These are phyloP conservation scores for Caranx ignobilis DNA, from an alignment of 2,113 vertebrate genomes.

Conservation along the genomic window DNA sequence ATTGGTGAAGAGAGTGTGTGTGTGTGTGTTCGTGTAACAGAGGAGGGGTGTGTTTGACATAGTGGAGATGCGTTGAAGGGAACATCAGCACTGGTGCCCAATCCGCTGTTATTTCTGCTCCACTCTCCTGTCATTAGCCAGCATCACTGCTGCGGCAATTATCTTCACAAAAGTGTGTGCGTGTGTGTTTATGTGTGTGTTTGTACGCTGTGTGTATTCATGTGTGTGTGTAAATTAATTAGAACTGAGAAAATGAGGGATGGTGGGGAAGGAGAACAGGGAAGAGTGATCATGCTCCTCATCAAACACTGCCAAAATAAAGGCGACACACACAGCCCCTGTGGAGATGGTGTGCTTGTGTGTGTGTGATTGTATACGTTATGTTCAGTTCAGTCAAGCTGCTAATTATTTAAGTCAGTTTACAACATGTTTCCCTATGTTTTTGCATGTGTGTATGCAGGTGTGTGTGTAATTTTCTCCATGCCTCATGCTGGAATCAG, in stretches of 20 bases:
- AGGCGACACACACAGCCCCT: constrained; percentile 13
- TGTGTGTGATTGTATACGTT: constrained; percentile 27
- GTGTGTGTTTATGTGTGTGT: constrained; percentile 5
- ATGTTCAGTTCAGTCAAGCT: constrained; percentile 41
- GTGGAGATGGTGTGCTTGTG: constrained; percentile 25
- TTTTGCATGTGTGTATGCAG: constrained; percentile 4
- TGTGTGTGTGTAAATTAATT: constrained; percentile 57
- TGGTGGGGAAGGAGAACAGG: constrained; percentile 29
- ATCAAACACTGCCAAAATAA: constrained; percentile 60
- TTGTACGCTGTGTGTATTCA: not conserved
- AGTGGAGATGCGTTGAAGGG: constrained; percentile 45
- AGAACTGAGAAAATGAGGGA: constrained; percentile 63
- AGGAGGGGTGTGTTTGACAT: constrained; percentile 15
- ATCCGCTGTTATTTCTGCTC: constrained; percentile 62
- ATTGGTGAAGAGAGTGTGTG: not conserved
- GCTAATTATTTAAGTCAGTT: constrained; percentile 49
- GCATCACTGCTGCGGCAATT: constrained; percentile 60
- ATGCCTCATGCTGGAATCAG: constrained; percentile 41
- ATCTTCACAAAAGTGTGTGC: constrained; percentile 50
- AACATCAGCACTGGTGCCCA: constrained; percentile 53
- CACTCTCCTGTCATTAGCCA: constrained; percentile 68
- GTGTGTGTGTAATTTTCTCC: not conserved
- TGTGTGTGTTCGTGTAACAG: not conserved
- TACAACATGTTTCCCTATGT: not conserved
- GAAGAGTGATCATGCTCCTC: constrained; percentile 62